phyloP scores from a whole-genome alignment of 2,113 vertebrate species.

The Nesoenas mayeri region DNA sequence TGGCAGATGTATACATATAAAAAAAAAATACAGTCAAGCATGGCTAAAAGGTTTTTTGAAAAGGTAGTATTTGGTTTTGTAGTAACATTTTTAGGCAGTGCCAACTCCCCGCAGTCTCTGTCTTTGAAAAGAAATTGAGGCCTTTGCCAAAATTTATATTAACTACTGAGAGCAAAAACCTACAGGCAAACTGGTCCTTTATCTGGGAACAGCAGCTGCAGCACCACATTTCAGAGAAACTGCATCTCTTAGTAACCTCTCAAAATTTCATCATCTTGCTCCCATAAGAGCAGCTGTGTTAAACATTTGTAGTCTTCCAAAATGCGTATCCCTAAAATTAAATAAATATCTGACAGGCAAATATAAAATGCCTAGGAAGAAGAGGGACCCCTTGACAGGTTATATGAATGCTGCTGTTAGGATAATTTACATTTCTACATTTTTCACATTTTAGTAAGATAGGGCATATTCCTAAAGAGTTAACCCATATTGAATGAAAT shows the following conservation, averaged over 20 bases:
- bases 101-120: not conserved
- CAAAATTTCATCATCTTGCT: not conserved
- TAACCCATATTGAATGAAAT: not conserved
- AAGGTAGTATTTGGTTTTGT: not conserved
- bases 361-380: not conserved
- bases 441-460: not conserved
- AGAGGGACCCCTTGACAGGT: not conserved
- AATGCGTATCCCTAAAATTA: not conserved
- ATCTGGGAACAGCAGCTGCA: constrained; percentile 20
- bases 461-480: not conserved
- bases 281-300: not conserved
- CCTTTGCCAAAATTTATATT: not conserved
- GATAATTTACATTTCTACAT: not conserved
- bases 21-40: not conserved
- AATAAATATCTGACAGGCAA: not conserved
- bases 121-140: not conserved
- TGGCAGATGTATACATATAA: not conserved
- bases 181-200: not conserved
- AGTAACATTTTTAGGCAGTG: not conserved
- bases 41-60: not conserved
- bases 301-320: not conserved
- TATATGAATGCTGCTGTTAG: not conserved
- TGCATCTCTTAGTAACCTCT: not conserved
- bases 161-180: not conserved
- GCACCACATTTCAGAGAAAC: not conserved